Evolutionary conservation across 1,140 invertebrate genomes (phyloP).

Genomic region (Diorhabda elongata): DNA sequence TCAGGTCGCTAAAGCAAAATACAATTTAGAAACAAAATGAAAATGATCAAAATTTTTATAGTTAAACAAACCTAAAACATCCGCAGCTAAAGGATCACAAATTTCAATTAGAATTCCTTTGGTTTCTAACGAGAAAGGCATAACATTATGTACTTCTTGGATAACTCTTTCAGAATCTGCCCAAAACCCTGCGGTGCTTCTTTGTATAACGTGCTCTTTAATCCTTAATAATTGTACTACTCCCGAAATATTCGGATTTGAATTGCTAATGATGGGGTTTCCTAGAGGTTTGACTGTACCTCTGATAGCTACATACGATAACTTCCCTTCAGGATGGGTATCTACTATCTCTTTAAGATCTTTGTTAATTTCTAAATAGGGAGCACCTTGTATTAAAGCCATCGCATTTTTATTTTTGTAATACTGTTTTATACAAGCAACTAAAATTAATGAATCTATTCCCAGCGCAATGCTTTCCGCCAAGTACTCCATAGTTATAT

Average conservation of each 20-base stretch:
- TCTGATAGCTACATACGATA: constrained; percentile 67
- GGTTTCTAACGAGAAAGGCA: constrained; percentile 67
- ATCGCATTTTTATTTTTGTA: constrained; percentile 65
- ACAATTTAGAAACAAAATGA: too few relatives aligned
- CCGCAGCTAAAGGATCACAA: constrained; percentile 65
- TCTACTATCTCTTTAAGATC: constrained; percentile 57
- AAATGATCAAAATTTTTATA: not conserved
- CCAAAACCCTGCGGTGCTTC: constrained; percentile 75
- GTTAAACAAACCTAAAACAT: constrained; percentile 56
- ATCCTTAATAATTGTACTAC: constrained; percentile 67
- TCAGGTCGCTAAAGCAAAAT: too few relatives aligned
- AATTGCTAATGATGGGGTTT: constrained; percentile 64
- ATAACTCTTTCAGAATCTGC: constrained; percentile 69
- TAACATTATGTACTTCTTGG: constrained; percentile 66
- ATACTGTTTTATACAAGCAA: constrained; percentile 66
- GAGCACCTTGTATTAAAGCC: constrained; percentile 62
- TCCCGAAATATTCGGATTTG: constrained; percentile 64
- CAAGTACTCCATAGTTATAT: constrained; percentile 51
- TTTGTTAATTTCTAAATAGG: constrained; percentile 61
- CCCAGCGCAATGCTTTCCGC: constrained; percentile 66
- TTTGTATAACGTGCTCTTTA: constrained; percentile 72
- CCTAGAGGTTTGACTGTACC: constrained; percentile 69
- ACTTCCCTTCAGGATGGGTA: constrained; percentile 56
- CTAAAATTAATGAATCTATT: constrained; percentile 66
- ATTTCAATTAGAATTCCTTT: constrained; percentile 63